Evolutionary conservation across 2,113 vertebrate species (phyloP), one percentile per base, ranked within the genome.

Genomic region (Sceloporus tristichus): DNA sequence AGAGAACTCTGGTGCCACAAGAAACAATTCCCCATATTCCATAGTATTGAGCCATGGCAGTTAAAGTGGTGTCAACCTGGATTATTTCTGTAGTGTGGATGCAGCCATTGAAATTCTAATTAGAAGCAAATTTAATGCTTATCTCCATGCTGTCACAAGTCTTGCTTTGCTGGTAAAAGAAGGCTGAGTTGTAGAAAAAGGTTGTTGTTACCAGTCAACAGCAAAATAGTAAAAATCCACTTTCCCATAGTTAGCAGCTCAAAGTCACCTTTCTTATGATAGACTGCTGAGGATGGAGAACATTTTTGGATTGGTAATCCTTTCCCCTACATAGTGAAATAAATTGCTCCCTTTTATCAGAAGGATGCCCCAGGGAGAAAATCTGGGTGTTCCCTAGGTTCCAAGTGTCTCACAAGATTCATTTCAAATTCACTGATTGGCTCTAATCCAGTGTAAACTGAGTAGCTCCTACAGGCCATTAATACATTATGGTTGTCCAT

Each of bases 401-500:
- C 29, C 48, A 38, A 5, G 40, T 65, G 56, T 66, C 74, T 85
- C 74, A 19, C 38, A 53, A 65, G 75, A 25, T 66, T 40, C 71
- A n/a, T 13, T 59, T 40, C 0, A 71, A 87, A 53, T 85, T 54
- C 42, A 81, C 73, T 23, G 1, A 82, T 56, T 77, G 84, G 48
- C 9, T 85, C 59, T 27, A 73, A 2, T 0, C 82, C 56, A 90
- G 34, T 29, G 6, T 0, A 16, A 77, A 77, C 0, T 88, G 84
- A 81, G 88, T 77, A 71, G 78, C 0, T 56, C 79, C 78, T 85
- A 85, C 92, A 87, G 90, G 70, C 76, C 78, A 53, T 91, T 78
- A 18, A 59, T 71, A 85, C 0, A n/a, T 53, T 82, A 88, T 56
- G 90, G 76, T 76, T 27, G 9, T 56, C 62, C 27, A 8, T 23